Evolutionary conservation across 2,888 invertebrate species (phyloP).

Genomic region (Podotricha telesiphe): DNA sequence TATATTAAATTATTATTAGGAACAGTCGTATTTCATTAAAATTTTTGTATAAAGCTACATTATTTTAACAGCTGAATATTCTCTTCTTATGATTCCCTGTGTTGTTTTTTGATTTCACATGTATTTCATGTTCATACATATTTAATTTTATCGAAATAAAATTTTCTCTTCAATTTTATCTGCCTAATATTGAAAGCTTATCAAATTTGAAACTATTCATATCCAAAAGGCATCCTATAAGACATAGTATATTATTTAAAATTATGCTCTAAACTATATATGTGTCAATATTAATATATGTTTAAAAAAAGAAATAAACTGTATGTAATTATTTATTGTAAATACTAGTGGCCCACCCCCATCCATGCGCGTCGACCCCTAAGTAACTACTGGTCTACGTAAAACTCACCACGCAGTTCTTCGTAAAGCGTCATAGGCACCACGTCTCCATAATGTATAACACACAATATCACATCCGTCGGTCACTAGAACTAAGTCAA

Average conservation of each 20-base stretch:
- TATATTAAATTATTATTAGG: no score
- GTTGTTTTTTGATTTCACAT: no score
- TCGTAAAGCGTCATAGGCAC: slow-evolving; percentile 66
- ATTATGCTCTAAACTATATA: not conserved
- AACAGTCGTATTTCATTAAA: no score
- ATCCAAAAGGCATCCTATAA: no score
- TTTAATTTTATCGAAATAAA: no score
- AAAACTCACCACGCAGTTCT: slow-evolving; percentile 73
- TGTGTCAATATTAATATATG: not conserved
- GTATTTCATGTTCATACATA: no score
- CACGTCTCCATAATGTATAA: slow-evolving; percentile 63
- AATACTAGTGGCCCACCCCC: slow-evolving; percentile 67
- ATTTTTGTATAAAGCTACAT: no score
- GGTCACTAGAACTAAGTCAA: slow-evolving; percentile 51
- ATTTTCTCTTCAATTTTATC: no score
- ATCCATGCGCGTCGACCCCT: slow-evolving; percentile 68
- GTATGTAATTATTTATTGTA: slow-evolving; percentile 59
- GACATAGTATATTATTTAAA: not conserved
- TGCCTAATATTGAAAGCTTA: no score
- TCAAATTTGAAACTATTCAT: no score
- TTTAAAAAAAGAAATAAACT: not conserved
- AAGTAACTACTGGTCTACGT: slow-evolving; percentile 49
- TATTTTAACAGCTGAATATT: no score
- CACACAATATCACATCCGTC: slow-evolving; percentile 51
- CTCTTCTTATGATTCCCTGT: no score